Percentiles rank a stretch among this genome's conserved stretches.
Conservation (phyloP, 2,888 invertebrate species). For the Dexiosoma caninum region DNA sequence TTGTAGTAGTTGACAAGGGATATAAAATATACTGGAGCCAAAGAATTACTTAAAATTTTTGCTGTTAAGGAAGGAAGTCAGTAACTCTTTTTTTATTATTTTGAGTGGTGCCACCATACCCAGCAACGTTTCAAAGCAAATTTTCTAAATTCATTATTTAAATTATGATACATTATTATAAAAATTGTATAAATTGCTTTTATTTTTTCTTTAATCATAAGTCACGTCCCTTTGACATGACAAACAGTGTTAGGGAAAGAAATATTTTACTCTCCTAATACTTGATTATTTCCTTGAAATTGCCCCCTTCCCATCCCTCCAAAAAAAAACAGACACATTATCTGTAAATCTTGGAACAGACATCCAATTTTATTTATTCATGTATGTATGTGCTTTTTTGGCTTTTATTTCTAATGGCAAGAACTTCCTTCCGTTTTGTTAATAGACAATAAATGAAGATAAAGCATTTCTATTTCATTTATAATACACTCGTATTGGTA, state of each 20-base stretch:
- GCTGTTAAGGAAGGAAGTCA: no score
- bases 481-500: slow-evolving; percentile 38
- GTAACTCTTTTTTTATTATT: no score
- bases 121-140: neutral
- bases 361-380: slow-evolving; percentile 56
- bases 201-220: neutral
- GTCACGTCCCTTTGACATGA: slow-evolving; percentile 29
- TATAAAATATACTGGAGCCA: no score
- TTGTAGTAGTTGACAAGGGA: no score
- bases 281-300: neutral
- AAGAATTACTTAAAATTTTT: no score
- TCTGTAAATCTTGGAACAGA: neutral
- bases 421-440: neutral
- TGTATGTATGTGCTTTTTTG: neutral
- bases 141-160: neutral
- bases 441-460: slow-evolving; percentile 1
- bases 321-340: neutral
- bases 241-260: slow-evolving; percentile 1
- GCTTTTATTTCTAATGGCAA: neutral
- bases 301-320: no score
- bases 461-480: slow-evolving; percentile 42
- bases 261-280: slow-evolving; percentile 8
- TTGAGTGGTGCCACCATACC: no score
- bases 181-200: slow-evolving; percentile 17
- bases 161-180: slow-evolving; percentile 20